Evolutionary conservation across 2,888 invertebrate genomes (phyloP), one percentile per base, ranked within the genome.

Genomic region (Melitaea athalia): DNA sequence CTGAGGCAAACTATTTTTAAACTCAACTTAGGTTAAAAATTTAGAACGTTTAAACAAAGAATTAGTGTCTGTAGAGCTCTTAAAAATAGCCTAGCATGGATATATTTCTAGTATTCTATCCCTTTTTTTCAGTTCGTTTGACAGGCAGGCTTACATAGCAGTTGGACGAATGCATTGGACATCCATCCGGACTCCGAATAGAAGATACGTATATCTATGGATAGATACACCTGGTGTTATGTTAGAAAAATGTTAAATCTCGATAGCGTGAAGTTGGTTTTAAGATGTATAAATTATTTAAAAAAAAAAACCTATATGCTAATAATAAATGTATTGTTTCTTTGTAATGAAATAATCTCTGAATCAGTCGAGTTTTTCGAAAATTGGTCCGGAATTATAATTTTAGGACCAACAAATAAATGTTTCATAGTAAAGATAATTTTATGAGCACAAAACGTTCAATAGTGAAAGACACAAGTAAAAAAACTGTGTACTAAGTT

Each of bases 101-200:
- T 60, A 66, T 66, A 60, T 63, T 63, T 63, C 63, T 59, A 68
- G 43, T 24, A 63, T 68, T 68, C 52, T 31, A 42, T 10, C 33
- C 33, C 24, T 67, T 64, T 68, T 61, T 64, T 65, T 61, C 64
- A 38, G 61, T 64, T 68, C 50, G 65, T 62, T 69, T 69, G 64
- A 69, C 64, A 57, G 49, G 68, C 68, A 62, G 60, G 64, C 59
- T 60, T 60, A 69, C 43, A 60, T 49, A 55, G 60, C 50, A 64
- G 64, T 38, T 17, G 61, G 64, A 64, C 61, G 64, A 64, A 62
- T 65, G 65, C 45, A 62, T 65, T 65, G 49, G 63, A 59, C 59
- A 63, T 53, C 53, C 52, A 63, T 55, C 53, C 53, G 53, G 53
- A 31, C 33, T 33, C 31, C n/a, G n/a, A 33, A n/a, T 31, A 55